Conservation (phyloP, 2,113 vertebrate species). For the Agelaius phoeniceus region DNA sequence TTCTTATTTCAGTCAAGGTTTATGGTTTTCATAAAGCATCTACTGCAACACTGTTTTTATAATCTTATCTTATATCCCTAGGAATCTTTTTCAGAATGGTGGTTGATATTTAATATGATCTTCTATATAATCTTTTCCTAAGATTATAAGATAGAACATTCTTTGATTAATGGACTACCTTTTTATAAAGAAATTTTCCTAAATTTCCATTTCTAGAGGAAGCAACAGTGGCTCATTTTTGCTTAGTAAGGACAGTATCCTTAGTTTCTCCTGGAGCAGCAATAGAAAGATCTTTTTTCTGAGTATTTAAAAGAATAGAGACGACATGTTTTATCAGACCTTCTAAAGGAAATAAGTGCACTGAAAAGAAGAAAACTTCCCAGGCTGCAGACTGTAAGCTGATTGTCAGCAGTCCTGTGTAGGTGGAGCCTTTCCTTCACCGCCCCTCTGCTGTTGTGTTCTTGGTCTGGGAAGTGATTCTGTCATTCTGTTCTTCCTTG, state of each 20-base stretch:
- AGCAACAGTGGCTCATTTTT: background rate
- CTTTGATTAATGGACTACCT: background rate
- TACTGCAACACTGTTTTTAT: background rate
- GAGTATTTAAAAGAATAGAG: background rate
- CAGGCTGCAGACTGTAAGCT: background rate
- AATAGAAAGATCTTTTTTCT: background rate
- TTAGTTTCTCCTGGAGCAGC: background rate
- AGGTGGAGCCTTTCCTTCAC: background rate
- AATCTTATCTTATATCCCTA: background rate
- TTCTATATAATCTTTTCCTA: background rate
- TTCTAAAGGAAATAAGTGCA: background rate
- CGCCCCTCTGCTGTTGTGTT: background rate
- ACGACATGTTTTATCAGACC: background rate
- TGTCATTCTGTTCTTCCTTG: rapidly evolving
- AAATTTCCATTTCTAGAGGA: background rate
- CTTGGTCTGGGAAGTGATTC: background rate
- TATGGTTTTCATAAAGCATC: background rate
- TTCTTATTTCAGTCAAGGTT: background rate
- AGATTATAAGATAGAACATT: background rate
- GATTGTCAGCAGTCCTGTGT: background rate
- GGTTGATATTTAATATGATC: background rate
- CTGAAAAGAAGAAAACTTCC: background rate
- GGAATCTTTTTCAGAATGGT: background rate
- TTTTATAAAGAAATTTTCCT: background rate
- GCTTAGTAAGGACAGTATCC: background rate